Conservation (phyloP, 2,797 vertebrate species). For the Hipposideros larvatus region DNA sequence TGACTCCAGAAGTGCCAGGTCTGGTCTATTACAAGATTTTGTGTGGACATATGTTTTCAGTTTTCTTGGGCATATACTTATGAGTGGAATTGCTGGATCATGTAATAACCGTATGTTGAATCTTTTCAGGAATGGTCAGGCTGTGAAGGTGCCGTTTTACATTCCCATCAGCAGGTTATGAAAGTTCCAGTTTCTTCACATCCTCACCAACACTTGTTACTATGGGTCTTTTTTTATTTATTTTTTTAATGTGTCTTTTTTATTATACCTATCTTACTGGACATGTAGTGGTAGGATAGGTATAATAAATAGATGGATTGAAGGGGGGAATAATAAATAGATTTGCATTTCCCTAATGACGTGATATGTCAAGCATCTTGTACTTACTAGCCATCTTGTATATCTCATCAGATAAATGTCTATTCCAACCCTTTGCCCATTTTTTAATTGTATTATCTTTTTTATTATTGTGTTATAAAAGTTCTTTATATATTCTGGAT, state of each 20-base stretch:
- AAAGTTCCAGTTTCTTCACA: not conserved
- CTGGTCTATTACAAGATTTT: not conserved
- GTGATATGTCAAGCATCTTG: not conserved
- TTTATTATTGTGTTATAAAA: not conserved
- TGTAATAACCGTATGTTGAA: not conserved
- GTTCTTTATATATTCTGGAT: not conserved
- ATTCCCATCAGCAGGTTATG: not conserved
- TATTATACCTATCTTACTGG: not conserved
- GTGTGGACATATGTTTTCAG: not conserved
- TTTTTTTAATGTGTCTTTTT: not conserved
- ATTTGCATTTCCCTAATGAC: not conserved
- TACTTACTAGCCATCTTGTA: not conserved
- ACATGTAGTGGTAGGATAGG: not conserved
- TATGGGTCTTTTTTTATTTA: not conserved
- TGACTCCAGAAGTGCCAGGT: constrained; percentile 11
- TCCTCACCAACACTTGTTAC: not conserved
- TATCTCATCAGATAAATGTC: not conserved
- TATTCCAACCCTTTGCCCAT: not conserved
- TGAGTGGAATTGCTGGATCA: not conserved
- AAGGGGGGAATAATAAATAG: not conserved
- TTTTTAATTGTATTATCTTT: not conserved
- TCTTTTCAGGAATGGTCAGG: not conserved
- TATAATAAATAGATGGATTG: not conserved
- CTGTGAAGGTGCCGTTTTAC: not conserved
- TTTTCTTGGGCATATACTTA: not conserved